phyloP scores from a whole-genome alignment of 2,888 invertebrate species.

The Biston betularia region DNA sequence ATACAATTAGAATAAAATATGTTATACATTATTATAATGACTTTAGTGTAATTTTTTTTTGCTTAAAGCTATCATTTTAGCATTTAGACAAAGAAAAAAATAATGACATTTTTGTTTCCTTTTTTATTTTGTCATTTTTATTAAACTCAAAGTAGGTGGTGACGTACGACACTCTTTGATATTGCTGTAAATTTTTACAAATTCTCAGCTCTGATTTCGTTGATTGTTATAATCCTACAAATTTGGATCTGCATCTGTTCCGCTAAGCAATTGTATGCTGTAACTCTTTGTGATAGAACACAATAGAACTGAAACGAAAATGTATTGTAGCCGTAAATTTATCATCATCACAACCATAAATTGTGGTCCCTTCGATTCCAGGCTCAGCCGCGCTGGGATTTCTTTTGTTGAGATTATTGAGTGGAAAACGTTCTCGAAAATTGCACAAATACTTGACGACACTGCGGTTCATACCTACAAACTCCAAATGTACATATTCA shows the following conservation, averaged over 20 bases:
- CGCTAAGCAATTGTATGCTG: slow-evolving; percentile 14
- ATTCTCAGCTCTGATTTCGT: background rate
- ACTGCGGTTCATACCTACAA: background rate
- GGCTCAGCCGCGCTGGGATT: slow-evolving; percentile 58
- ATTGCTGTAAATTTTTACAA: background rate
- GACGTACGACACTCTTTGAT: too few relatives aligned
- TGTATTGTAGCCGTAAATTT: slow-evolving; percentile 33
- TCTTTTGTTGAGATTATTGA: slow-evolving; percentile 69
- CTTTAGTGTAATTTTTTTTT: too few relatives aligned
- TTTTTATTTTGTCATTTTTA: too few relatives aligned
- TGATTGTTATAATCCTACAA: background rate
- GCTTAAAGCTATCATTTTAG: too few relatives aligned
- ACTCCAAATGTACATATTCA: background rate
- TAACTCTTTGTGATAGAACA: slow-evolving; percentile 23
- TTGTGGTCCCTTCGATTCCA: slow-evolving; percentile 50
- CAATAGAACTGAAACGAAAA: slow-evolving; percentile 13
- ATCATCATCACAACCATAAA: slow-evolving; percentile 49
- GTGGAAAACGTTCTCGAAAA: slow-evolving; percentile 62
- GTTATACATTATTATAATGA: too few relatives aligned
- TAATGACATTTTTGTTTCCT: too few relatives aligned
- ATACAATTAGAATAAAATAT: too few relatives aligned
- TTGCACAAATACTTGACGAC: slow-evolving; percentile 45
- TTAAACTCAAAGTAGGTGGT: too few relatives aligned
- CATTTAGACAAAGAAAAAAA: too few relatives aligned
- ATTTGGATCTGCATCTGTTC: background rate